phyloP scores from a whole-genome alignment of 1,140 invertebrate genomes.

The Episyrphus balteatus region DNA sequence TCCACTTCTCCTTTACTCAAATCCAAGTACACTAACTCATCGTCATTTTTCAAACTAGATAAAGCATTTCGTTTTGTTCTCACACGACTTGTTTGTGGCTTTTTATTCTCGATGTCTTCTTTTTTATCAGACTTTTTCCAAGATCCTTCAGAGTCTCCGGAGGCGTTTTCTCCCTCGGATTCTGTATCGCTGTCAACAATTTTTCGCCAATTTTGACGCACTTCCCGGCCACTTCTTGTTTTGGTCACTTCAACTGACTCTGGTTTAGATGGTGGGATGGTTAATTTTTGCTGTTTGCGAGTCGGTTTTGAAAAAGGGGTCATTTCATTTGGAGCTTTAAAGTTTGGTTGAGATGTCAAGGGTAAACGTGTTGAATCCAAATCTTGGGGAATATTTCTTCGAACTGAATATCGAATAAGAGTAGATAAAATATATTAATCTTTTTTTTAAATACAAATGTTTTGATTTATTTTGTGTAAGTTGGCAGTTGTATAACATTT shows the following conservation, averaged over 20 bases:
- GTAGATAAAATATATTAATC: slow-evolving; percentile 4
- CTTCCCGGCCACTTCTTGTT: background rate
- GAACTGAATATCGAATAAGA: background rate
- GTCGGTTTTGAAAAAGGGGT: no score
- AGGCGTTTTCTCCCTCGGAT: slow-evolving; percentile 6
- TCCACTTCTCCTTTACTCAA: slow-evolving; percentile 21
- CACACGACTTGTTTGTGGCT: background rate
- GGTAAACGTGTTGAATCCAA: background rate
- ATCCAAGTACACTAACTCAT: slow-evolving; percentile 22
- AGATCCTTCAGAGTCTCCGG: slow-evolving; percentile 5
- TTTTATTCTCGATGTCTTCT: background rate
- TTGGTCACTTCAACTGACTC: background rate
- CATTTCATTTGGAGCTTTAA: background rate
- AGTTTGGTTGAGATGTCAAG: background rate
- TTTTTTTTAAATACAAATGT: no score
- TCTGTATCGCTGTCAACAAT: slow-evolving; percentile 9
- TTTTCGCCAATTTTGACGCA: slow-evolving; percentile 15
- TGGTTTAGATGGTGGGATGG: no score
- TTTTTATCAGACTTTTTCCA: background rate
- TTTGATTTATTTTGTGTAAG: no score
- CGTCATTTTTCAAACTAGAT: slow-evolving; percentile 1
- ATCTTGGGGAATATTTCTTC: background rate
- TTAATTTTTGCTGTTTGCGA: background rate
- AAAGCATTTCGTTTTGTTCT: slow-evolving; percentile 9
- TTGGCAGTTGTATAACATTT: no score